Evolutionary conservation across 1,140 invertebrate genomes (phyloP), one percentile per base, ranked within the genome.

Genomic region (Zaprionus vittiger): DNA sequence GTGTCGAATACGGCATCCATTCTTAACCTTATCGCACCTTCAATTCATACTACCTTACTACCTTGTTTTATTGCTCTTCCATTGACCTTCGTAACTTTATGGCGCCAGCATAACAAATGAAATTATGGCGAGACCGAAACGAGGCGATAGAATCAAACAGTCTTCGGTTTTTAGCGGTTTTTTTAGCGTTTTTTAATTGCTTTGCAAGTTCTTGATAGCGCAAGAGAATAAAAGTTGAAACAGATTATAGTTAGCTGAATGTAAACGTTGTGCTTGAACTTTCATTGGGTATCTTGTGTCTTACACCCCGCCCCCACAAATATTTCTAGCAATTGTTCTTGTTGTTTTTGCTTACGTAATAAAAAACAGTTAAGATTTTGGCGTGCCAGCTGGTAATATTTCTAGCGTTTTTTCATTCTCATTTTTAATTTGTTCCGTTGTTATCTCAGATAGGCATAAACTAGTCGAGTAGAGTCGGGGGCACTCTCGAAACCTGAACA

Each of bases 391-490:
- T 73, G 56, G 64, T 68, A 54, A 60, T 67, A 66, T 60, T 60
- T n/a, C 20, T 52, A 52, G n/a, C 17, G 17, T 28, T 56, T 56
- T n/a, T 24, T 65, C 38, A 61, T 68, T 28, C 62, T 31, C 49
- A 11, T 41, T 59, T 24, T 59, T 66, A 52, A 49, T 56, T 47
- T 57, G 57, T 57, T 34, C 15, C 11, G 22, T 37, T 65, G 44
- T 73, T 68, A 73, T 73, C 71, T 73, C 71, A 68, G 64, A 73
- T 73, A 67, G 56, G 47, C 71, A 73, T 68, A 61, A 73, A 54
- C 47, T 73, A 61, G 31, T 55, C 12, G 17, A 24, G 22, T n/a
- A 17, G 11, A 34, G 52, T 64, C 14, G 15, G 54, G 54, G 31
- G 12, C 37, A 38, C 37, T 38, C 37, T 38, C 55, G 59, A n/a